Conservation (phyloP, 2,797 vertebrate genomes). For the Triplophysa bombifrons region DNA sequence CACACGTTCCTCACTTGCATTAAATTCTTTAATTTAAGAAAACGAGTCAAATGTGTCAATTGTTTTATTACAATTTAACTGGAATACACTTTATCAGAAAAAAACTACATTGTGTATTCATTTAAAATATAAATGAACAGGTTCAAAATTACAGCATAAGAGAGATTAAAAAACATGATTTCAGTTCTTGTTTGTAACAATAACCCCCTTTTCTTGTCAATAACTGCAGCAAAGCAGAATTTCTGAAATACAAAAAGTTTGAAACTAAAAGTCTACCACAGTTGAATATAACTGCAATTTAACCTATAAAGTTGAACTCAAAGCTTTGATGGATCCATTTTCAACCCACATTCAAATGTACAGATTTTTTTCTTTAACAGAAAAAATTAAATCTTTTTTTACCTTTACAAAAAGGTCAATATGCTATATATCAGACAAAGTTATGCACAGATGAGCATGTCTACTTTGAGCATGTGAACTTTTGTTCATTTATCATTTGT, state of each 20-base stretch:
- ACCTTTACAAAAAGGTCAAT: background rate
- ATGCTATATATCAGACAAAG: background rate
- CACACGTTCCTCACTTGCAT: too few relatives aligned
- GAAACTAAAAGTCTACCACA: too few relatives aligned
- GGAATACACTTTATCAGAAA: background rate
- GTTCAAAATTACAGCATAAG: background rate
- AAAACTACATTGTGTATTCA: background rate
- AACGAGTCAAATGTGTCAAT: background rate
- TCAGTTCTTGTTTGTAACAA: slow-evolving; percentile 9
- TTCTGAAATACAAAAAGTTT: background rate
- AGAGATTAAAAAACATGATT: background rate
- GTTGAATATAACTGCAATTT: too few relatives aligned
- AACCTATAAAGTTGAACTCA: too few relatives aligned
- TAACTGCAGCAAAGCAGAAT: background rate
- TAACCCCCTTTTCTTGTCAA: background rate
- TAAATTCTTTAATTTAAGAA: background rate
- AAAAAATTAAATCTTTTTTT: background rate
- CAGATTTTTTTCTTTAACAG: background rate
- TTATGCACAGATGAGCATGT: background rate
- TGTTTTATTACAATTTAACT: slow-evolving; percentile 1
- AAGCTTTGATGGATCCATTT: too few relatives aligned
- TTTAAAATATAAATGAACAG: background rate
- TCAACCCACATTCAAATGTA: background rate
- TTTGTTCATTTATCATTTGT: background rate
- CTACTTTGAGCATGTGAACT: too few relatives aligned